Percentiles rank a stretch among this genome's conserved stretches.
phyloP scores from a whole-genome alignment of 2,797 vertebrate species.

The Taeniopygia guttata region DNA sequence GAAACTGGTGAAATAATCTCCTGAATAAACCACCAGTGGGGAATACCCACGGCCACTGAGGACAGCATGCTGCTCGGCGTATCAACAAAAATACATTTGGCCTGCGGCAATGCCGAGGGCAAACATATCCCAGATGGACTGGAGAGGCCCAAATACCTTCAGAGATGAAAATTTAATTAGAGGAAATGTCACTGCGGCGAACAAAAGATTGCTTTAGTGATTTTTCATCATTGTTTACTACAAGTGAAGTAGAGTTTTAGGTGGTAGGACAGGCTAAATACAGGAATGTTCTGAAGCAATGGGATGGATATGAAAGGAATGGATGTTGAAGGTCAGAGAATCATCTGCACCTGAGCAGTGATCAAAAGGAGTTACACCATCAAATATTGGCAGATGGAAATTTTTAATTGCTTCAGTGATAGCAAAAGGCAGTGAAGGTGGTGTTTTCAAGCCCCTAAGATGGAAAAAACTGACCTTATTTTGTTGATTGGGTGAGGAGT shows the following conservation, averaged over 20 bases:
- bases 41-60: slow-evolving; percentile 50
- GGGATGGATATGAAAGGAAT: slow-evolving; percentile 8
- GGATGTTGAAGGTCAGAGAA: slow-evolving; percentile 37
- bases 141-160: slow-evolving; percentile 63
- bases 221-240: slow-evolving; percentile 47
- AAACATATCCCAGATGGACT: slow-evolving; percentile 69
- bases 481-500: neutral
- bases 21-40: slow-evolving; percentile 66
- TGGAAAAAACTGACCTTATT: neutral
- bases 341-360: neutral
- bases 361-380: slow-evolving; percentile 26
- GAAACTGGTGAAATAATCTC: slow-evolving; percentile 48
- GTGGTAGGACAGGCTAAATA: slow-evolving; percentile 27
- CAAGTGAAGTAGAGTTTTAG: slow-evolving; percentile 24
- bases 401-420: slow-evolving; percentile 42
- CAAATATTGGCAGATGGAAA: neutral
- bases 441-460: neutral
- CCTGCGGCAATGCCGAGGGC: slow-evolving; percentile 70
- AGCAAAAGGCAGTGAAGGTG: neutral
- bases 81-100: slow-evolving; percentile 74
- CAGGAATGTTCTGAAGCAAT: slow-evolving; percentile 12
- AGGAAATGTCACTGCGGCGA: slow-evolving; percentile 70
- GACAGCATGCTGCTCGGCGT: slow-evolving; percentile 16
- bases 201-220: slow-evolving; percentile 59
- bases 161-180: slow-evolving; percentile 75